These are phyloP conservation scores for Rhimphoctona megacephalus DNA, from an alignment of 2,888 invertebrate species.

Conservation along the genomic window DNA sequence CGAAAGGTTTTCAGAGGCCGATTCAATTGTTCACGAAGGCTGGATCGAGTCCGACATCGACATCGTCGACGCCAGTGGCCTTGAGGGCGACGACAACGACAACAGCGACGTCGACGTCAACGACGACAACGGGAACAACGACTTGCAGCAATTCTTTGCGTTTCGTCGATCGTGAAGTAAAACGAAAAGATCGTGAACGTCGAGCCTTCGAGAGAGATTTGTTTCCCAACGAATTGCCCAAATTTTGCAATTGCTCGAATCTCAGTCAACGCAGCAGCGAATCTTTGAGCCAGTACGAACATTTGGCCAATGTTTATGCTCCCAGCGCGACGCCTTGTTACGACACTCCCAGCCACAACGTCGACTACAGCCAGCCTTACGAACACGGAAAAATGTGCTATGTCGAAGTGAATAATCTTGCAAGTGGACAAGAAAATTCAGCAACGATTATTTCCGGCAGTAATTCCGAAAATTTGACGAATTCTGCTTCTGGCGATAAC, in stretches of 20 bases:
- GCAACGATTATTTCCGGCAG: neutral
- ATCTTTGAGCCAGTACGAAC: slow-evolving; percentile 81
- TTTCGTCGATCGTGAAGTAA: slow-evolving; percentile 70
- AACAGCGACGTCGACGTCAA: slow-evolving; percentile 4
- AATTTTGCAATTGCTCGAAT: slow-evolving; percentile 76
- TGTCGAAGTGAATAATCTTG: slow-evolving; percentile 48
- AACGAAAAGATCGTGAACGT: slow-evolving; percentile 72
- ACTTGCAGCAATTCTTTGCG: slow-evolving; percentile 49
- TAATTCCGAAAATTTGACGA: neutral
- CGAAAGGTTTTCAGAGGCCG: slow-evolving; percentile 95
- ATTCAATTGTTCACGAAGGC: slow-evolving; percentile 87
- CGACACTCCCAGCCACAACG: slow-evolving; percentile 80
- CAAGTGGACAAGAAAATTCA: slow-evolving; percentile 13
- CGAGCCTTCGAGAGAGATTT: slow-evolving; percentile 77
- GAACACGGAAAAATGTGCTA: slow-evolving; percentile 70
- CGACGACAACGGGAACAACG: slow-evolving; percentile 32
- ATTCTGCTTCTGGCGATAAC: neutral
- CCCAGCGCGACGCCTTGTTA: slow-evolving; percentile 82
- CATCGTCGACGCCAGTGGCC: slow-evolving; percentile 18
- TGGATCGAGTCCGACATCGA: slow-evolving; percentile 58
- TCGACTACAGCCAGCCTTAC: slow-evolving; percentile 71
- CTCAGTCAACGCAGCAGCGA: slow-evolving; percentile 81
- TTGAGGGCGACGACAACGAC: slow-evolving; percentile 24
- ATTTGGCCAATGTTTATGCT: slow-evolving; percentile 81
- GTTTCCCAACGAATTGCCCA: slow-evolving; percentile 75